A percentile compares a stretch with the other conserved stretches of the same genome.
phyloP scores from a whole-genome alignment of 2,888 invertebrate species.

The Bedellia somnulentella region DNA sequence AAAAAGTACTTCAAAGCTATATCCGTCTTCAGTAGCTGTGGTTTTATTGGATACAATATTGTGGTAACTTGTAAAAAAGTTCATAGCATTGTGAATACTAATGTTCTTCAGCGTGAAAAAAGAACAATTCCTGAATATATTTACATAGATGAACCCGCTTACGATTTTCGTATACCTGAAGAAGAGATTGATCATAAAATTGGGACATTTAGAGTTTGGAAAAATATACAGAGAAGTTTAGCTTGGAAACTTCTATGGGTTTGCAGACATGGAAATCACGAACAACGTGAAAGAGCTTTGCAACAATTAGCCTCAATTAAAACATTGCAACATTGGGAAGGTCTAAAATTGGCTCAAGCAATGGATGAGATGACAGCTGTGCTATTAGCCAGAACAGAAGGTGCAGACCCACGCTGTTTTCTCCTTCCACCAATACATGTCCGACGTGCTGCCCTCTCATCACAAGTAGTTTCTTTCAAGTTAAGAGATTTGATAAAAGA shows the following conservation, averaged over 20 bases:
- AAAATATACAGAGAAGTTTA: constrained; percentile 64
- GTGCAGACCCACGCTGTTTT: constrained; percentile 74
- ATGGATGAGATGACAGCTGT: constrained; percentile 77
- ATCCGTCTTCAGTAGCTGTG: constrained; percentile 19
- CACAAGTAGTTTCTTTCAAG: constrained; percentile 40
- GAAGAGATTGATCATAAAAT: constrained; percentile 23
- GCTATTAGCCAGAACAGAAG: constrained; percentile 71
- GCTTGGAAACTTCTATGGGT: constrained; percentile 68
- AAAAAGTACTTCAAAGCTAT: too few species aligned
- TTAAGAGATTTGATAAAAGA: constrained; percentile 28
- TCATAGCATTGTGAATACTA: constrained; percentile 30
- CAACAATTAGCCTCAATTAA: constrained; percentile 66
- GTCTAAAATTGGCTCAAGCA: constrained; percentile 75
- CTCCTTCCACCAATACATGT: constrained; percentile 66
- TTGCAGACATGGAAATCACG: constrained; percentile 64
- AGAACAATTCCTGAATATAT: constrained; percentile 42
- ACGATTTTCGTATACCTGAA: constrained; percentile 22
- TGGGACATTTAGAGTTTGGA: constrained; percentile 54
- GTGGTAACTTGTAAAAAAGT: constrained; percentile 23
- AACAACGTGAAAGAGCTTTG: constrained; percentile 66
- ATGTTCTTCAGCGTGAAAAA: constrained; percentile 39
- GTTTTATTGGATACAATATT: constrained; percentile 30
- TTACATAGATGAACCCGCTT: constrained; percentile 47
- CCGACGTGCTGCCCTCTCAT: constrained; percentile 28
- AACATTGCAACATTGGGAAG: constrained; percentile 69